These are phyloP conservation scores for Paracentrotus lividus DNA, from an alignment of 53 echinoderm and acorn worm genomes.

Conservation along the genomic window DNA sequence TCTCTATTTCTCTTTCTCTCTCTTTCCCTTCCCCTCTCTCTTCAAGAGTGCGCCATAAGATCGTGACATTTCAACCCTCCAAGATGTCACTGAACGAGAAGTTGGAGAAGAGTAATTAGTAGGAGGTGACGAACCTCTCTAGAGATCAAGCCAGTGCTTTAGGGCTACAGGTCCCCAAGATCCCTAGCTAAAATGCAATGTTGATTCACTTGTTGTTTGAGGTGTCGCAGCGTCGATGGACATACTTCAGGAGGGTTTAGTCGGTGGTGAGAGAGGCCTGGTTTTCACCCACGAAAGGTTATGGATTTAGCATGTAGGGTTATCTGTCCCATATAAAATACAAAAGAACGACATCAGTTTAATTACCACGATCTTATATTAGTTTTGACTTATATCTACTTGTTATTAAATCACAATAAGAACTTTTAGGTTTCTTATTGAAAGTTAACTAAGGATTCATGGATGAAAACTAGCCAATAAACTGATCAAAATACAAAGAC, in stretches of 20 bases:
- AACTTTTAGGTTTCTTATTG: too few species aligned
- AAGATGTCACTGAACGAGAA: slow-evolving; percentile 1
- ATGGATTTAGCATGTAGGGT: not conserved
- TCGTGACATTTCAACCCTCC: not conserved
- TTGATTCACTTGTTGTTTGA: slow-evolving; percentile 45
- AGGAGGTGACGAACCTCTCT: slow-evolving; percentile 16
- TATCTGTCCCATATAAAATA: not conserved
- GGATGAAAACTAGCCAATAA: too few species aligned
- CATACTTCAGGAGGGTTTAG: not conserved
- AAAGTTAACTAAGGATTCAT: too few species aligned
- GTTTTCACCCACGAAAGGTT: not conserved
- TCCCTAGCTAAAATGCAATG: not conserved
- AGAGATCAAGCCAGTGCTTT: not conserved
- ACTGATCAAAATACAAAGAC: too few species aligned
- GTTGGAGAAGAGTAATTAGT: not conserved
- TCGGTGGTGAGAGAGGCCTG: not conserved
- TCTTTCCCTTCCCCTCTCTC: not conserved
- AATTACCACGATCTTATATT: too few species aligned
- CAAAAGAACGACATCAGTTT: too few species aligned
- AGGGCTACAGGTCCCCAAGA: slow-evolving; percentile 20
- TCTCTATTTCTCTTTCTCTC: not conserved
- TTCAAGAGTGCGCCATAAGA: not conserved
- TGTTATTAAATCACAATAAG: too few species aligned
- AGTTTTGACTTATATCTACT: too few species aligned
- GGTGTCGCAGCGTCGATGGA: slow-evolving; percentile 9